Conservation (phyloP, 2,113 vertebrate genomes). For the Ifrita kowaldi region DNA sequence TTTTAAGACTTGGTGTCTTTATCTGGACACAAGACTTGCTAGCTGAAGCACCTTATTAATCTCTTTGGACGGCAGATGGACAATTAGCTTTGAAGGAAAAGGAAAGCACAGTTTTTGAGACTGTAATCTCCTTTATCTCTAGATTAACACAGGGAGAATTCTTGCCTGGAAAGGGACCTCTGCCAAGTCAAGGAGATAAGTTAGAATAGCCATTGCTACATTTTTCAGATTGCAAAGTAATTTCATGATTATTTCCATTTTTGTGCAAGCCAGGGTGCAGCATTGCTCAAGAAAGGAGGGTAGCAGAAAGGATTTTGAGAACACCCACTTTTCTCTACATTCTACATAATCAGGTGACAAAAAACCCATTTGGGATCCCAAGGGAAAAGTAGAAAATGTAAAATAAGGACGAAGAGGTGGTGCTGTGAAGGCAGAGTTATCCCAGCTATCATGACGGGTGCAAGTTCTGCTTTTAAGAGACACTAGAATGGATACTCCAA, state of each 20-base stretch:
- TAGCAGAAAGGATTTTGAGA: background rate
- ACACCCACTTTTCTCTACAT: background rate
- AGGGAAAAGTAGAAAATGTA: background rate
- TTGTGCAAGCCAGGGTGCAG: background rate
- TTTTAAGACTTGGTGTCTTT: background rate
- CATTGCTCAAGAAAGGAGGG: background rate
- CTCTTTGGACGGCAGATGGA: background rate
- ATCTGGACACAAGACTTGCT: background rate
- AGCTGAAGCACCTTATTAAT: background rate
- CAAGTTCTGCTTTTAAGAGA: background rate
- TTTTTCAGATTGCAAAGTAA: background rate
- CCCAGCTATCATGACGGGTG: background rate
- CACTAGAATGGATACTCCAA: background rate
- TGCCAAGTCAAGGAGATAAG: background rate
- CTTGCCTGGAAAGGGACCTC: background rate
- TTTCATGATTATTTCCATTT: background rate
- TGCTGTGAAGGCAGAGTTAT: background rate
- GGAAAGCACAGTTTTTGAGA: background rate
- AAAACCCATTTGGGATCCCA: background rate
- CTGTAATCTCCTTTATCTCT: background rate
- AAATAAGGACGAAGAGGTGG: background rate
- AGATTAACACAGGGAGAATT: background rate
- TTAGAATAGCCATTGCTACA: background rate
- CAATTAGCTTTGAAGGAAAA: background rate
- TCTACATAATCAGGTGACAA: background rate